Conservation (phyloP, 2,888 invertebrate genomes). For the Drosophila merina region DNA sequence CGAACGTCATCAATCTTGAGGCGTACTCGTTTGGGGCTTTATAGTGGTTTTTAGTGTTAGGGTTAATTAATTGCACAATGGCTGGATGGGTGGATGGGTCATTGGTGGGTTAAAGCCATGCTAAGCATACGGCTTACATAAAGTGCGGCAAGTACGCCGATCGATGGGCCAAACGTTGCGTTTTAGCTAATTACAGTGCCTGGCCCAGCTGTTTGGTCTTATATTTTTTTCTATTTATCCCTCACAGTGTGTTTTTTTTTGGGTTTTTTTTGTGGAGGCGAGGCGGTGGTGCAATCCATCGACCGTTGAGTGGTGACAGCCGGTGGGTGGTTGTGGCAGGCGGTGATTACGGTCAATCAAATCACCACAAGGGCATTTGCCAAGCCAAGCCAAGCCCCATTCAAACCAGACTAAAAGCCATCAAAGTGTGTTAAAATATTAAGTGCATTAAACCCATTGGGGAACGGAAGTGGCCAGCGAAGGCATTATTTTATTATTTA, state of each 20-base stretch:
- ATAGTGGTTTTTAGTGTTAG: too few relatives aligned
- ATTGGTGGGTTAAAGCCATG: slow-evolving; percentile 4
- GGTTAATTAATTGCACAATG: slow-evolving; percentile 5
- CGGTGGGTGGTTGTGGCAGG: slow-evolving; percentile 7
- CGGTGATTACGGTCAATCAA: slow-evolving; percentile 38
- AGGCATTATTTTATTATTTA: too few relatives aligned
- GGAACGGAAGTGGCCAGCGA: background rate
- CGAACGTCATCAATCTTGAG: slow-evolving; percentile 3
- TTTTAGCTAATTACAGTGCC: slow-evolving; percentile 31
- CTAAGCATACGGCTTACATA: slow-evolving; percentile 26
- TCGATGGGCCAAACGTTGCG: slow-evolving; percentile 35
- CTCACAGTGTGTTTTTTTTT: background rate
- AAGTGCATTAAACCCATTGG: background rate
- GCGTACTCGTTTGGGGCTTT: background rate
- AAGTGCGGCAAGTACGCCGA: slow-evolving; percentile 12
- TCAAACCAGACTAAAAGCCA: background rate
- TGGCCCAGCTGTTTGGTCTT: background rate
- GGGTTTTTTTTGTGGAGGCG: background rate
- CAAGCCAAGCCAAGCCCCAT: background rate
- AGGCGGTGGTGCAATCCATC: slow-evolving; percentile 31
- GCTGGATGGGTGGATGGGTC: background rate
- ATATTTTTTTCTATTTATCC: slow-evolving; percentile 3
- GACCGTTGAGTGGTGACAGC: slow-evolving; percentile 35
- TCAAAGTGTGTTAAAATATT: background rate
- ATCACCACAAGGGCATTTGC: slow-evolving; percentile 1